These are phyloP conservation scores for Girardia tigrina DNA, from an alignment of 2,888 invertebrate genomes.

Conservation along the genomic window DNA sequence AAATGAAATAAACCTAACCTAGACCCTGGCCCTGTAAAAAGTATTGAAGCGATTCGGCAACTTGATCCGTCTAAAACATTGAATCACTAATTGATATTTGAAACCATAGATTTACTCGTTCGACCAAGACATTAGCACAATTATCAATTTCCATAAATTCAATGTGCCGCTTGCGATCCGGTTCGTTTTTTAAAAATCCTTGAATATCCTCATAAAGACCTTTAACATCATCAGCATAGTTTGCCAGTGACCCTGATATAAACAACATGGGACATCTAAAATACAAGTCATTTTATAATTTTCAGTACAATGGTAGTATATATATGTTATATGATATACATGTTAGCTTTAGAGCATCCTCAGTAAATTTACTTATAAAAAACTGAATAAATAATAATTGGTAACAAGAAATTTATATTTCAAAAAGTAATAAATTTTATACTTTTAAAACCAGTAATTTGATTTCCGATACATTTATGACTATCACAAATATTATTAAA, in stretches of 20 bases:
- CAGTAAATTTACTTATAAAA: no score
- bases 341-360: no score
- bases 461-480: no score
- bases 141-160: constrained; percentile 19
- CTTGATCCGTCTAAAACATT: constrained; percentile 10
- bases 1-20: not conserved
- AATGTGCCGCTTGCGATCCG: constrained; percentile 9
- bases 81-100: constrained; percentile 15
- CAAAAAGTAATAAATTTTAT: no score
- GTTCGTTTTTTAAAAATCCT: not conserved
- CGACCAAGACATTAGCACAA: constrained; percentile 4
- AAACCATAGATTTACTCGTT: not conserved
- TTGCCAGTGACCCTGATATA: constrained; percentile 3
- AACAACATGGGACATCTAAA: constrained; percentile 7
- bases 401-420: no score
- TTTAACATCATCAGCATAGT: constrained; percentile 4
- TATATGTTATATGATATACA: no score
- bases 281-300: no score
- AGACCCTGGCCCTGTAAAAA: constrained; percentile 23
- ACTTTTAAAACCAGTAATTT: no score
- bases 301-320: no score
- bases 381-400: no score
- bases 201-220: constrained; percentile 19
- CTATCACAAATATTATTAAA: no score
- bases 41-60: constrained; percentile 18